Conservation (phyloP, 2,113 vertebrate genomes). For the Ophiodon elongatus region DNA sequence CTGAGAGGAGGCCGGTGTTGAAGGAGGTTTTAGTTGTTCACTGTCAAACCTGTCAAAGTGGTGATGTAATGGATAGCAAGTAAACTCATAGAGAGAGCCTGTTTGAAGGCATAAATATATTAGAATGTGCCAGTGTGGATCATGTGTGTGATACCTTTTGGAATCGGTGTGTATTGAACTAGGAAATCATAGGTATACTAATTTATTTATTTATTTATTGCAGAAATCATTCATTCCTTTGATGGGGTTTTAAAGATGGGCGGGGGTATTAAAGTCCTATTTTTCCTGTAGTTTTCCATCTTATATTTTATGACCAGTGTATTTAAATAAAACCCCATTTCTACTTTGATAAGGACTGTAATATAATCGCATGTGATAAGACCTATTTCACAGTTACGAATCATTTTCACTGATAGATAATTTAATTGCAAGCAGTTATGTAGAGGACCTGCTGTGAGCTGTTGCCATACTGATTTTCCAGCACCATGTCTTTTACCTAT, state of each 20-base stretch:
- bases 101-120: conserved; percentile 66
- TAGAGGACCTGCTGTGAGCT: conserved; percentile 56
- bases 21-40: conserved; percentile 68
- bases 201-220: conserved; percentile 72
- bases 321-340: conserved; percentile 62
- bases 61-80: conserved; percentile 75
- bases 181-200: conserved; percentile 60
- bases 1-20: conserved; percentile 10
- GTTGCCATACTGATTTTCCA: conserved; percentile 57
- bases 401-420: conserved; percentile 58
- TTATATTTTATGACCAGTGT: conserved; percentile 75
- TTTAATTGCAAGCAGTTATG: conserved; percentile 59
- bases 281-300: conserved; percentile 75
- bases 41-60: conserved; percentile 79
- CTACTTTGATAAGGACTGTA: conserved; percentile 79
- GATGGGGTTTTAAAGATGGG: conserved; percentile 34
- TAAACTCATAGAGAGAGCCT: conserved; percentile 63
- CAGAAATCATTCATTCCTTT: conserved; percentile 70
- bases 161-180: conserved; percentile 72
- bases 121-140: conserved; percentile 79
- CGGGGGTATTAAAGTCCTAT: conserved; percentile 56
- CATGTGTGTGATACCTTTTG: conserved; percentile 78
- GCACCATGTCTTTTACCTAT: conserved; percentile 61
- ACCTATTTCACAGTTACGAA: conserved; percentile 51
- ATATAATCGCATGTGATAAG: conserved; percentile 78